Percentiles rank a stretch among this genome's conserved stretches.
Evolutionary conservation across 2,113 vertebrate species (phyloP).

Genomic region (Coregonus clupeaformis): DNA sequence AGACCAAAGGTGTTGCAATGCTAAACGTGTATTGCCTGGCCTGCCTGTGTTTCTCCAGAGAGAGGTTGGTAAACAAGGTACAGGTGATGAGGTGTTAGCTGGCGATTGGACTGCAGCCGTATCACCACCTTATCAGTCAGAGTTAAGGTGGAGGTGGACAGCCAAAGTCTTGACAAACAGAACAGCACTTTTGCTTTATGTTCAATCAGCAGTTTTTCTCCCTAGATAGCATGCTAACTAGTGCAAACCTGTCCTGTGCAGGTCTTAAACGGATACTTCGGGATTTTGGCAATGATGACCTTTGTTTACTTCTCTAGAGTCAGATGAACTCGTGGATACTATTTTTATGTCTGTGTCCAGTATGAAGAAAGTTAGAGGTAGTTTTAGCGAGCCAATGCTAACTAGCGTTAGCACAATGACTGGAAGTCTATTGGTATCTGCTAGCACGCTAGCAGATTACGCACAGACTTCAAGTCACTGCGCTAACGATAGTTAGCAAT

Average conservation of each 20-base stretch:
- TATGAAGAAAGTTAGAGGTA: too few relatives aligned
- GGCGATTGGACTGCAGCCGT: conserved; percentile 25
- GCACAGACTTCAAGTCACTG: too few relatives aligned
- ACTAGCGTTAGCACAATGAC: too few relatives aligned
- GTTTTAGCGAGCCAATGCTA: too few relatives aligned
- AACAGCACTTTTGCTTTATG: conserved; percentile 22
- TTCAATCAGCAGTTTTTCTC: conserved; percentile 22
- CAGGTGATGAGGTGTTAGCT: conserved; percentile 41
- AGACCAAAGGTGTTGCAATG: conserved; percentile 26
- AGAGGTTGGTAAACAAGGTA: conserved; percentile 38
- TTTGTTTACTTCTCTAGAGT: too few relatives aligned
- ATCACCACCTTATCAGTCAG: not conserved
- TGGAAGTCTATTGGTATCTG: too few relatives aligned
- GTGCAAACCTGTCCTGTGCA: conserved; percentile 53
- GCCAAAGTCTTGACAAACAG: not conserved
- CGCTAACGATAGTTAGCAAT: too few relatives aligned
- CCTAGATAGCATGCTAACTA: conserved; percentile 1
- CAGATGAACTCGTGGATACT: too few relatives aligned
- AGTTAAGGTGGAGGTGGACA: too few relatives aligned
- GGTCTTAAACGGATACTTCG: not conserved
- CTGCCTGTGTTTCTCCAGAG: not conserved
- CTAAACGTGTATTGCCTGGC: not conserved
- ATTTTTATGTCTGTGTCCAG: too few relatives aligned
- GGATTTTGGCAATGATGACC: too few relatives aligned
- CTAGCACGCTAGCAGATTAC: too few relatives aligned